Base-by-base conservation (phyloP, 2,888 invertebrate species). In the Monochamus alternatus region DNA sequence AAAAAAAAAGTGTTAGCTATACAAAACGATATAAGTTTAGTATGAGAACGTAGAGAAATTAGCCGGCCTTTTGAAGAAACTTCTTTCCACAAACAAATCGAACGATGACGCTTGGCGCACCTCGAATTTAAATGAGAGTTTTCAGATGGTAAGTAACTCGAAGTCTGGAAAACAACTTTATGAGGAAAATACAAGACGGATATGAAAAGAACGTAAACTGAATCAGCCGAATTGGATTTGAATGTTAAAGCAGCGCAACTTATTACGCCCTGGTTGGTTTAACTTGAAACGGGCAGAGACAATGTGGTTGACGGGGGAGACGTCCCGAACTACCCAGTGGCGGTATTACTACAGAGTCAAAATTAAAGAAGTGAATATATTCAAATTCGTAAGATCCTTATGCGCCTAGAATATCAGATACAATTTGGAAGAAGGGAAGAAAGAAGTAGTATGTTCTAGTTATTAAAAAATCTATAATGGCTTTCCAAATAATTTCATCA, bases 281-380 rank as follows among this genome's bases (percentile, higher is more conserved):
- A 79, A 79, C 76, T 78, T 69, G 75, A 79, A 78, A 75, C 78
- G 78, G 78, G 78, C 78, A 78, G 76, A 79, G 77, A 79, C 76
- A 79, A 79, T 77, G 76, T 74, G 68, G 75, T 74, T 76, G 67
- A n/a, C 38, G 67, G 32, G 60, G 7, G 43, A 51, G 51, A 22
- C 43, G 14, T 31, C 65, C 0, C 38, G 2, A 38, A 38, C 38
- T 38, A 38, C 38, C 38, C 38, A 38, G 38, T 64, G 65, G 44
- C 59, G 81, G 82, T 83, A 83, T 82, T 82, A 77, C 79, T 76
- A 78, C 81, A 81, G 81, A 80, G 82, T 81, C 80, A 82, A 82
- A 81, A 38, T 38, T 38, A 38, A 7, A 7, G 22, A 22, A 22
- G 2, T 38, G 38, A 38, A 38, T 5, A 38, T 38, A 38, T 38